Evolutionary conservation across 2,113 vertebrate genomes (phyloP), one percentile per base, ranked within the genome.

Genomic region (Saguinus midas): DNA sequence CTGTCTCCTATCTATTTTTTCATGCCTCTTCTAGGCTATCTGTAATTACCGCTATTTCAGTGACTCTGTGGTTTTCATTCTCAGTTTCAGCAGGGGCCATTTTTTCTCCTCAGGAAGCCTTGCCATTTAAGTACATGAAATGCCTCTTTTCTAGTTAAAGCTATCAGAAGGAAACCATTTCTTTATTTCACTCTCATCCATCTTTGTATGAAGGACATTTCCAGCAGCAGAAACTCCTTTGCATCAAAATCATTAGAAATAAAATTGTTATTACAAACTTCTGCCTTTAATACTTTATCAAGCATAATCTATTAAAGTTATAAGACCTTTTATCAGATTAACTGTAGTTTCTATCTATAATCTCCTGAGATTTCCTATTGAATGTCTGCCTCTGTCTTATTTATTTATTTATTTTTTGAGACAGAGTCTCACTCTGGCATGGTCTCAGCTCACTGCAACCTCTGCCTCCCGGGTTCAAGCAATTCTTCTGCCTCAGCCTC

Each of bases 81-180:
- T 79, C 37, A 93, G 8, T 75, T 89, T 93, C 93, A 96, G 64
- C 73, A 96, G 89, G 73, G n/a, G 43, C 73, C 68, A 78, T 95
- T 96, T 90, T 95, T 86, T 40, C 95, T 96, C 91, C 40, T 94
- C 43, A 83, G 95, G 91, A 96, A 95, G 95, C 32, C 82, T 96
- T 96, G 57, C 85, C 97, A 95, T 91, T 96, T 96, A 91, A 97
- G 82, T 93, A n/a, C n/a, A 94, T 40, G 58, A 97, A 96, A 96
- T 87, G 32, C 48, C 43, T 95, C 75, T 55, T 95, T 97, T 96
- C 52, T 29, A 93, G 76, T n/a, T 40, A 96, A 93, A 96, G n/a
- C 83, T 92, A 78, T 92, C 79, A 83, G 87, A 58, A 87, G 27
- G 95, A 95, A 96, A 95, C 45, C 8, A 92, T 73, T 52, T 32